A percentile compares a stretch with the other conserved stretches of the same genome.
phyloP scores from a whole-genome alignment of 2,888 invertebrate species.

The Junonia oenone region DNA sequence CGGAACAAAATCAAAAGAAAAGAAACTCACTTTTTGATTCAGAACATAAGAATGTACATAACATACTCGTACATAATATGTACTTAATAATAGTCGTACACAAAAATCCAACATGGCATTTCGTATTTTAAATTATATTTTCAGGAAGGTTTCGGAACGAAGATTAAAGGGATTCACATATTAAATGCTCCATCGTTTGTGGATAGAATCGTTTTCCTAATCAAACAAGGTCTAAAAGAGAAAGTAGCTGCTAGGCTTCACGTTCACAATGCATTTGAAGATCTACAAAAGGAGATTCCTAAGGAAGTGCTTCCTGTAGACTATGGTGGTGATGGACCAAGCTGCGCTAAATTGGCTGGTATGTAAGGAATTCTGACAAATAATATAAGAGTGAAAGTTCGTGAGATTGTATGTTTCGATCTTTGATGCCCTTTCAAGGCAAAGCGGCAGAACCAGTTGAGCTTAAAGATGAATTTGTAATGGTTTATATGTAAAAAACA shows the following conservation, averaged over 20 bases:
- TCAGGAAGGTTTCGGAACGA: constrained; percentile 66
- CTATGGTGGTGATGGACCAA: constrained; percentile 55
- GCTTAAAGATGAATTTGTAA: no score
- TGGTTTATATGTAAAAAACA: no score
- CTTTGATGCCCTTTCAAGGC: no score
- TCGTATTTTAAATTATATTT: constrained; percentile 12
- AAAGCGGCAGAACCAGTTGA: no score
- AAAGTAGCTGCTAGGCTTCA: constrained; percentile 62
- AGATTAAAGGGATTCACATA: constrained; percentile 68
- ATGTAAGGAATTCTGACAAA: constrained; percentile 18
- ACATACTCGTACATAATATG: no score
- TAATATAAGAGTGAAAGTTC: no score
- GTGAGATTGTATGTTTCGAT: no score
- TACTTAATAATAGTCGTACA: no score
- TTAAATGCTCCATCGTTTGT: constrained; percentile 62
- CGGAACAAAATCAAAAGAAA: no score
- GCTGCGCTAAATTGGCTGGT: constrained; percentile 51
- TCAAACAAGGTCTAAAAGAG: constrained; percentile 60
- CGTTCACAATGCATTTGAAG: constrained; percentile 56
- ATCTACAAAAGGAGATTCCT: constrained; percentile 57
- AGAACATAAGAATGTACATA: no score
- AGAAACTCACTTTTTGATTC: no score
- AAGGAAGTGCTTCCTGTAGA: constrained; percentile 63
- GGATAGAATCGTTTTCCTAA: constrained; percentile 53
- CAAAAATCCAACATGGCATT: neutral